These are phyloP conservation scores for Mythimna albipuncta DNA, from an alignment of 2,888 invertebrate species.

Conservation along the genomic window DNA sequence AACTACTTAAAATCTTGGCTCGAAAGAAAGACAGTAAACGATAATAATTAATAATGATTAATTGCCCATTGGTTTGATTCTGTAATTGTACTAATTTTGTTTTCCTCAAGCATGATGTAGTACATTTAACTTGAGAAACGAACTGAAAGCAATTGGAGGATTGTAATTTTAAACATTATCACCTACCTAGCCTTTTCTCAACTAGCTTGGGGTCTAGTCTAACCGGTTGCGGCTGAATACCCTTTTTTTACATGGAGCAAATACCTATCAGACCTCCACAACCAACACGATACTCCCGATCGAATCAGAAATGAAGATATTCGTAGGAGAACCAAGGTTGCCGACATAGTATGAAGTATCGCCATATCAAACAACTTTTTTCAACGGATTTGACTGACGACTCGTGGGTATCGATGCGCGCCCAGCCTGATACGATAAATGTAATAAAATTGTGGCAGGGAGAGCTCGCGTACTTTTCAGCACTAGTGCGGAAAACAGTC, in stretches of 20 bases:
- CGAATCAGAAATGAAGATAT: no score
- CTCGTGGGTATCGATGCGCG: no score
- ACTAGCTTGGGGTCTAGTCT: neutral
- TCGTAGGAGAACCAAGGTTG: no score
- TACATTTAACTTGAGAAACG: neutral
- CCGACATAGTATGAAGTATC: no score
- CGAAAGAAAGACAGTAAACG: neutral
- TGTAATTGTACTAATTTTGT: neutral
- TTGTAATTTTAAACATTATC: no score
- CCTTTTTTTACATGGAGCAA: neutral
- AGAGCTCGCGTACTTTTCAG: no score
- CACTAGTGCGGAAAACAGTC: no score
- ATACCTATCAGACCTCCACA: neutral
- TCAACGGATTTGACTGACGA: no score
- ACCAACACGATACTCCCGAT: neutral
- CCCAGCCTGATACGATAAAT: no score
- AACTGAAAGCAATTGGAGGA: neutral
- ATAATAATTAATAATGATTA: slow-evolving; percentile 1
- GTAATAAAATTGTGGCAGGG: no score
- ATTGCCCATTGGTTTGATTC: slow-evolving; percentile 8
- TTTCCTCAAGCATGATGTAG: slow-evolving; percentile 3
- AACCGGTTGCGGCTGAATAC: neutral
- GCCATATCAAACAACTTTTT: no score
- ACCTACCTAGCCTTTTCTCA: neutral
- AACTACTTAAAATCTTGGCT: no score